These are phyloP conservation scores for Tragelaphus eurycerus DNA, from an alignment of 2,797 vertebrate species.

Conservation along the genomic window DNA sequence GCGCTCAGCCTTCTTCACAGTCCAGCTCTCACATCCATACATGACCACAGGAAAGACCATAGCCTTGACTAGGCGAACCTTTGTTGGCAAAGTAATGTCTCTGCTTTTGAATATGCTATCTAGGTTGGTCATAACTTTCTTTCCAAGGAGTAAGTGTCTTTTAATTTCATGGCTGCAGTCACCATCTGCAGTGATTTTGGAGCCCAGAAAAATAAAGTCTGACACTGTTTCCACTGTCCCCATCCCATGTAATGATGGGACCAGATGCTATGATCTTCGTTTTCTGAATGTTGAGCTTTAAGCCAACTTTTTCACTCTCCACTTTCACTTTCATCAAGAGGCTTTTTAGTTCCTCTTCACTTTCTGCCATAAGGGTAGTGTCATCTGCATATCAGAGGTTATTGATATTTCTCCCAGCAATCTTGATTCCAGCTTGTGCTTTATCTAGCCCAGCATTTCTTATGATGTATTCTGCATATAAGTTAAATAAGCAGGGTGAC, in stretches of 20 bases:
- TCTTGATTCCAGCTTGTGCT: too few species aligned
- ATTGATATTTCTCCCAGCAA: too few species aligned
- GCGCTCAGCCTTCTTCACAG: not conserved
- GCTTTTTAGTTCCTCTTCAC: too few species aligned
- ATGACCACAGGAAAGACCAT: not conserved
- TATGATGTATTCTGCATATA: too few species aligned
- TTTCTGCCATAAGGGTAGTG: too few species aligned
- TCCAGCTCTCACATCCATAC: not conserved
- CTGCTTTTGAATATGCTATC: not conserved
- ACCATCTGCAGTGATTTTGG: not conserved
- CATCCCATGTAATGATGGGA: not conserved
- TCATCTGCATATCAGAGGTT: too few species aligned
- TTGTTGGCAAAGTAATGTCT: not conserved
- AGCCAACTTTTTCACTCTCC: too few species aligned
- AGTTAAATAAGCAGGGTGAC: too few species aligned
- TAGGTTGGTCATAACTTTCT: not conserved
- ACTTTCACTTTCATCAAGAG: too few species aligned
- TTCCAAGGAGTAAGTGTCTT: not conserved
- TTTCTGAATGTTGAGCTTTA: too few species aligned
- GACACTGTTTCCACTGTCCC: not conserved
- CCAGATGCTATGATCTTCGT: rapidly evolving
- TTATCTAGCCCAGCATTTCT: rapidly evolving
- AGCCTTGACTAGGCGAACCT: not conserved
- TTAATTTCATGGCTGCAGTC: not conserved
- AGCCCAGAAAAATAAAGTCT: not conserved